phyloP scores from a whole-genome alignment of 2,113 vertebrate genomes.

The Riparia riparia region DNA sequence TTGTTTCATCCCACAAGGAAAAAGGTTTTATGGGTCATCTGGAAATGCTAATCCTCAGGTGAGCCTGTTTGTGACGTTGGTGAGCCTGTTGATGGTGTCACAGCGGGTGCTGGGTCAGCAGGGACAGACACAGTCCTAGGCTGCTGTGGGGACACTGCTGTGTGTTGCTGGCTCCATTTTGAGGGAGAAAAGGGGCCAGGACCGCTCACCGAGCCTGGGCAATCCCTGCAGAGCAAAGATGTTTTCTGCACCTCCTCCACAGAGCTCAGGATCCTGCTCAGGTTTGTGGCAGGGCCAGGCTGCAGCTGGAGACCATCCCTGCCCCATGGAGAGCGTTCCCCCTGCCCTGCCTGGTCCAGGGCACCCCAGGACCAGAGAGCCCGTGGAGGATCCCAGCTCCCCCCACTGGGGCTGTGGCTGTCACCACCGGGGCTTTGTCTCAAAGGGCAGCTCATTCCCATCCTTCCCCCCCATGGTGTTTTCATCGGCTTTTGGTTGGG shows the following conservation, averaged over 20 bases:
- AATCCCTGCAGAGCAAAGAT: rapidly evolving
- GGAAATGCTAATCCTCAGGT: background rate
- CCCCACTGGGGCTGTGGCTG: background rate
- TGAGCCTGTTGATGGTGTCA: background rate
- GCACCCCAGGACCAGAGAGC: background rate
- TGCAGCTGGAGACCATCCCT: background rate
- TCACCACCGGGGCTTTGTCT: background rate
- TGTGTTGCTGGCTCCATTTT: rapidly evolving
- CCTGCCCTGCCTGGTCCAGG: background rate
- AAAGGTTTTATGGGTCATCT: background rate
- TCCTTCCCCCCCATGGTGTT: conserved; percentile 40
- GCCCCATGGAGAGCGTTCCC: background rate
- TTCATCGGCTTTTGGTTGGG: conserved; percentile 55
- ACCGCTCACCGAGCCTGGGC: background rate
- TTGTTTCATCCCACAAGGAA: background rate
- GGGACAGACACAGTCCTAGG: background rate
- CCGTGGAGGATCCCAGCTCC: background rate
- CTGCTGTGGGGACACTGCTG: background rate
- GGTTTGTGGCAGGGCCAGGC: background rate
- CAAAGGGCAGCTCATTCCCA: conserved; percentile 71
- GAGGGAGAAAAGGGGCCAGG: background rate
- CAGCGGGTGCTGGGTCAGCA: background rate
- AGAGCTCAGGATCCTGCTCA: rapidly evolving
- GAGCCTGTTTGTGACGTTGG: background rate
- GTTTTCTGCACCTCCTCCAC: rapidly evolving